A percentile compares a stretch with the other conserved stretches of the same genome.
These are phyloP conservation scores for Amia ocellicauda DNA, from an alignment of 2,113 vertebrate genomes.

Conservation along the genomic window DNA sequence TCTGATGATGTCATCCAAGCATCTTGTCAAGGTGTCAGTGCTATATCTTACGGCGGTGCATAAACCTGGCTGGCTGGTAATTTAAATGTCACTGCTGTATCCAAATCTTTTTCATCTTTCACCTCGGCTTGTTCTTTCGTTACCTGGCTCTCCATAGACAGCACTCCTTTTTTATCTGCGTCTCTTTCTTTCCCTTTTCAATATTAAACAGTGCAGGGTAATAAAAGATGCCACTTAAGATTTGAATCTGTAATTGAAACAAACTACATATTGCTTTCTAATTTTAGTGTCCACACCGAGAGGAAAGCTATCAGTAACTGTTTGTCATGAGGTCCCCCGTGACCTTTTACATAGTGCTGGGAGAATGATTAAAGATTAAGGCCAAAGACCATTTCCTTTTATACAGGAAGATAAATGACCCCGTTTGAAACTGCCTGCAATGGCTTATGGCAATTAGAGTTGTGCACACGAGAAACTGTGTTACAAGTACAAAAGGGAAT, in stretches of 20 bases:
- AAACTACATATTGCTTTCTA: constrained; percentile 43
- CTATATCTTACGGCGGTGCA: constrained; percentile 18
- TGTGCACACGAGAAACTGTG: constrained; percentile 3
- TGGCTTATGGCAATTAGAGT: constrained; percentile 33
- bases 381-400: constrained; percentile 34
- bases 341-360: constrained; percentile 48
- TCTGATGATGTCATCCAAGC: constrained; percentile 2
- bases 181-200: constrained; percentile 32
- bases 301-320: constrained; percentile 21
- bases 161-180: constrained; percentile 29
- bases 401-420: constrained; percentile 42
- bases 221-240: constrained; percentile 43
- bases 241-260: constrained; percentile 49
- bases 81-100: constrained; percentile 24
- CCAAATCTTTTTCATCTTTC: constrained; percentile 21
- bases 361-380: constrained; percentile 65
- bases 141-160: constrained; percentile 14
- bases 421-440: constrained; percentile 25
- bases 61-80: constrained; percentile 22
- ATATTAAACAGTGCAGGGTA: constrained; percentile 21
- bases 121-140: constrained; percentile 1
- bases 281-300: constrained; percentile 32
- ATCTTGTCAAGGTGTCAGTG: background rate
- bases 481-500: constrained; percentile 24
- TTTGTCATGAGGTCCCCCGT: constrained; percentile 32